A percentile compares a stretch with the other conserved stretches of the same genome.
These are phyloP conservation scores for Glossophaga mutica DNA, from an alignment of 2,797 vertebrate species.

Conservation along the genomic window DNA sequence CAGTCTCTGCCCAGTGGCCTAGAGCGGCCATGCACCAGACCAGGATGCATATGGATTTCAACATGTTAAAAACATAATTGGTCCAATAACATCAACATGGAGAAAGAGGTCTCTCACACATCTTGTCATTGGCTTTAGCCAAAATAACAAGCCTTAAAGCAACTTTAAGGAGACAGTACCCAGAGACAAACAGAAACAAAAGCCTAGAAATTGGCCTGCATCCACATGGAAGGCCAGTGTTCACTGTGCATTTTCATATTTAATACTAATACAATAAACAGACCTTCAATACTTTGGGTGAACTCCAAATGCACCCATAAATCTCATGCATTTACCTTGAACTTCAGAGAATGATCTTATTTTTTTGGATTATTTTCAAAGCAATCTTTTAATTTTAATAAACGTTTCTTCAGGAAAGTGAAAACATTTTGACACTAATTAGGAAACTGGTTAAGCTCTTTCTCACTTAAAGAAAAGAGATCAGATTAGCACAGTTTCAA, in stretches of 20 bases:
- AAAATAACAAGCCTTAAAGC: not conserved
- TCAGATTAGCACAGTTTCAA: not conserved
- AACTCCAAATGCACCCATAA: not conserved
- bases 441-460: conserved; percentile 9
- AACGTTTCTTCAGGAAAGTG: conserved; percentile 21
- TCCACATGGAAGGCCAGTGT: not conserved
- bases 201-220: not conserved
- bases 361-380: conserved; percentile 58
- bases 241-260: not conserved
- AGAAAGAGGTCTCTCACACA: not conserved
- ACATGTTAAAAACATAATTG: not conserved
- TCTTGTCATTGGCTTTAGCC: not conserved
- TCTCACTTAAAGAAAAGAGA: not conserved
- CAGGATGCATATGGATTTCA: not conserved
- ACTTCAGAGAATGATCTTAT: conserved; percentile 30
- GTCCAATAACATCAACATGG: not conserved
- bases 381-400: conserved; percentile 49
- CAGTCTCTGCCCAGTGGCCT: not conserved
- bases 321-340: not conserved
- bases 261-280: not conserved
- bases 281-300: not conserved
- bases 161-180: not conserved
- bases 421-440: conserved; percentile 1
- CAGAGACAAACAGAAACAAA: not conserved
- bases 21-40: no score